Conservation (phyloP, 2,113 vertebrate species). For the Brachyhypopomus gauderio region DNA sequence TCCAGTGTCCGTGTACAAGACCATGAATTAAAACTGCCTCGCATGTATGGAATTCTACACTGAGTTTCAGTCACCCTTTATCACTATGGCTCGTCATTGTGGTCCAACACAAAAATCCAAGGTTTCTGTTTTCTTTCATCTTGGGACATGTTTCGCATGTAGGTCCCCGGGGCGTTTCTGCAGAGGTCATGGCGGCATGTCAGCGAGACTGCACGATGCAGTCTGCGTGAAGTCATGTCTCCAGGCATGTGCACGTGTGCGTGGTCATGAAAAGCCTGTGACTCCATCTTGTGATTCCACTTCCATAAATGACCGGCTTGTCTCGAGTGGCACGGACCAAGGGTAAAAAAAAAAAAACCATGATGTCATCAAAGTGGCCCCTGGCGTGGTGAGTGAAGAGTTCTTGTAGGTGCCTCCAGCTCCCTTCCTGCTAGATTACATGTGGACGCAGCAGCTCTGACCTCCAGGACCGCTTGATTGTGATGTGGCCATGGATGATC, state of each 20-base stretch:
- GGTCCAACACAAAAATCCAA: no score
- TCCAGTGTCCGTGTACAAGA: no score
- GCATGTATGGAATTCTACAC: no score
- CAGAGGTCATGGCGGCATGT: not conserved
- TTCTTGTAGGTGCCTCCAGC: constrained; percentile 17
- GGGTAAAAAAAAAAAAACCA: constrained; percentile 6
- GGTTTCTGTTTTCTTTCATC: not conserved
- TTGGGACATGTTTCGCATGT: not conserved
- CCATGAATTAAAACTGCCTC: no score
- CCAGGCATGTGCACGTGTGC: not conserved
- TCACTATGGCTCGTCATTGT: no score
- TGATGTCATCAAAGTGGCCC: constrained; percentile 44
- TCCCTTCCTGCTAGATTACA: constrained; percentile 11
- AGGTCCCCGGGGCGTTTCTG: not conserved
- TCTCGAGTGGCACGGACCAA: constrained; percentile 25
- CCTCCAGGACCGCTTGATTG: not conserved
- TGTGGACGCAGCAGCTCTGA: not conserved
- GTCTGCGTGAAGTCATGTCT: not conserved
- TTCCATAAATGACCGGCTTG: constrained; percentile 44
- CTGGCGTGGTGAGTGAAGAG: constrained; percentile 5
- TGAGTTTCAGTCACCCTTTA: no score
- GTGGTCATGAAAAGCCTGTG: constrained; percentile 1
- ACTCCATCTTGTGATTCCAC: constrained; percentile 52
- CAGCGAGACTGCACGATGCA: not conserved
- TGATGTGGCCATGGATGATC: not conserved